Percentiles rank a stretch among this genome's conserved stretches.
These are phyloP conservation scores for Thyatira batis DNA, from an alignment of 2,888 invertebrate genomes.

Conservation along the genomic window DNA sequence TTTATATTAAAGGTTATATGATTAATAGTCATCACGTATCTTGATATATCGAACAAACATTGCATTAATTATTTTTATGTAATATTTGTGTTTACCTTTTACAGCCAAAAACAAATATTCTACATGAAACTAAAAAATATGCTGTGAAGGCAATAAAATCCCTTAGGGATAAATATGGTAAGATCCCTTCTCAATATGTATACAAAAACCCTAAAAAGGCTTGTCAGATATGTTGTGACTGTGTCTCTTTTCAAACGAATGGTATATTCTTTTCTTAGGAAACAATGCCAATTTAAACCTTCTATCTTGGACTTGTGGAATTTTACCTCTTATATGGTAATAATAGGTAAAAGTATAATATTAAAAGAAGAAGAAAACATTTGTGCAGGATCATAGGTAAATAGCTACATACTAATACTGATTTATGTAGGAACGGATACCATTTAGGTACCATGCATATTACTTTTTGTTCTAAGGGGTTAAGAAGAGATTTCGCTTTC, in stretches of 20 bases:
- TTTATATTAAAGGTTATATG: too few relatives aligned
- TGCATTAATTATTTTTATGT: neutral
- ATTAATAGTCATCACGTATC: too few relatives aligned
- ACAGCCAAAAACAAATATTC: conserved; percentile 19
- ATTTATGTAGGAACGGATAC: too few relatives aligned
- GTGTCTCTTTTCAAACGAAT: conserved; percentile 27
- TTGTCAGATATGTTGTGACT: conserved; percentile 32
- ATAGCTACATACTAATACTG: too few relatives aligned
- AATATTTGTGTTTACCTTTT: neutral
- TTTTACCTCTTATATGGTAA: neutral
- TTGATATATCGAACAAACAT: neutral
- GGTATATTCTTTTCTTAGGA: conserved; percentile 23
- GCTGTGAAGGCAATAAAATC: conserved; percentile 30
- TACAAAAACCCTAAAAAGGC: conserved; percentile 23
- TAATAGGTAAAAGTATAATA: too few relatives aligned
- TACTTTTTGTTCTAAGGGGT: too few relatives aligned
- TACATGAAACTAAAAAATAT: conserved; percentile 37
- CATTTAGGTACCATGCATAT: too few relatives aligned
- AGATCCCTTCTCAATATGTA: conserved; percentile 36
- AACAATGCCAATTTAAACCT: conserved; percentile 7
- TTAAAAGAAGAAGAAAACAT: too few relatives aligned
- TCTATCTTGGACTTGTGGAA: neutral
- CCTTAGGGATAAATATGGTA: conserved; percentile 26
- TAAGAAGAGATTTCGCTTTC: too few relatives aligned
- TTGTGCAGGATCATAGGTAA: too few relatives aligned